Percentiles rank a stretch among this genome's conserved stretches.
Conservation (phyloP, 2,113 vertebrate genomes). For the Mustela nigripes region DNA sequence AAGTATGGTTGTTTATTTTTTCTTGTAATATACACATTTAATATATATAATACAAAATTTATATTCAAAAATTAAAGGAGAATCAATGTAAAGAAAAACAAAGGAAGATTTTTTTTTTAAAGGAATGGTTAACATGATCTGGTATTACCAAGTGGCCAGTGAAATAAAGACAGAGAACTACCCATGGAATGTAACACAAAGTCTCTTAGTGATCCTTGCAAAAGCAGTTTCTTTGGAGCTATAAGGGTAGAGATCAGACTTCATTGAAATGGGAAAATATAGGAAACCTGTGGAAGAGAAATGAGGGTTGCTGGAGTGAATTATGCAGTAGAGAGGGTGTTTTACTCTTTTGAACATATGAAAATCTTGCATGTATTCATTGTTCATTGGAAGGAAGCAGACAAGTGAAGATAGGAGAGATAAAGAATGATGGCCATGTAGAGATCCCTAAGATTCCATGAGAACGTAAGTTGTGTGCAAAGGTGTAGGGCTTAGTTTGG, state of each 20-base stretch:
- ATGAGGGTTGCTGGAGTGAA: not conserved
- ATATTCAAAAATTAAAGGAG: not conserved
- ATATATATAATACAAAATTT: too few relatives aligned
- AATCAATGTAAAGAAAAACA: not conserved
- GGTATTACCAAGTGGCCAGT: not conserved
- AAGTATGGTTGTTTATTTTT: not conserved
- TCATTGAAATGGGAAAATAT: not conserved
- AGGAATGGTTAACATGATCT: not conserved
- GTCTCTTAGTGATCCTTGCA: too few relatives aligned
- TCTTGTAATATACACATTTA: not conserved
- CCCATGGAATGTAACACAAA: not conserved
- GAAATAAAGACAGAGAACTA: not conserved
- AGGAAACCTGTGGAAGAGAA: not conserved
- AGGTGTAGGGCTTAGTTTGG: not conserved
- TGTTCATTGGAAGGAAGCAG: not conserved
- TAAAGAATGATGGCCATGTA: not conserved
- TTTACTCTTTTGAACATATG: not conserved
- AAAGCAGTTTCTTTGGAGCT: not conserved
- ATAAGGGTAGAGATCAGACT: not conserved
- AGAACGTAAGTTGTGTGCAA: not conserved
- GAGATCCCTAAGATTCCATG: not conserved
- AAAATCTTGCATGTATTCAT: not conserved
- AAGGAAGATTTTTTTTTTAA: not conserved
- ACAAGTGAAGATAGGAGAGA: not conserved
- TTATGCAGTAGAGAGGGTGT: not conserved